Evolutionary conservation across 2,113 vertebrate genomes (phyloP).

Genomic region (Indri indri): DNA sequence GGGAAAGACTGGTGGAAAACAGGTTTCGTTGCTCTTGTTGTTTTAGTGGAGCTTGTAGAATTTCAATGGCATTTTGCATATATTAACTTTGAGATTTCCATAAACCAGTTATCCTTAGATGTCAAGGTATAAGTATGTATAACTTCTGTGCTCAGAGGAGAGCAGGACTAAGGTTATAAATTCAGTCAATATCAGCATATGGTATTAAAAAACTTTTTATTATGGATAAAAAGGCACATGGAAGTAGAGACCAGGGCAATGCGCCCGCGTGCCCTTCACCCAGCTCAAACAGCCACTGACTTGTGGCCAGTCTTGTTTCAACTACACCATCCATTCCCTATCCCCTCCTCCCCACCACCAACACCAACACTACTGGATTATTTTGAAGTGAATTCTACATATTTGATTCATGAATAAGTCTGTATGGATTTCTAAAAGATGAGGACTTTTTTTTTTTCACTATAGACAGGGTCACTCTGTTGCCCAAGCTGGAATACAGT

Average conservation of each 20-base stretch:
- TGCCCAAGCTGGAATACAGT: too few relatives aligned
- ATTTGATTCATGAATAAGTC: background rate
- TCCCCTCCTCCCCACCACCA: background rate
- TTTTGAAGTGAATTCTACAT: background rate
- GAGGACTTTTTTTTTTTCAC: background rate
- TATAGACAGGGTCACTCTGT: too few relatives aligned
- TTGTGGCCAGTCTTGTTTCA: background rate
- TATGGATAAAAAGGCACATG: background rate
- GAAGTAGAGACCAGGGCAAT: background rate
- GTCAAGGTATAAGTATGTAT: background rate
- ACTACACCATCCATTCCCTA: background rate
- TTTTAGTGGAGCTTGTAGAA: background rate
- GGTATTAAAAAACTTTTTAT: background rate
- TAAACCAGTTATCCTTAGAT: background rate
- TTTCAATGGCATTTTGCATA: background rate
- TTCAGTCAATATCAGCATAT: background rate
- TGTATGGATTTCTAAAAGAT: background rate
- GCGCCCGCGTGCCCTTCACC: background rate
- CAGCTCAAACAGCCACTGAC: background rate
- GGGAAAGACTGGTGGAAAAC: background rate
- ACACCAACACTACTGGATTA: background rate
- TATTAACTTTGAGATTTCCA: background rate
- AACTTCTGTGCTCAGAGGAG: background rate
- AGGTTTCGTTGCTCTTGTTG: background rate
- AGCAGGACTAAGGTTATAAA: background rate